Base-by-base conservation (phyloP, 2,888 invertebrate genomes). In the Germaria angustata region DNA sequence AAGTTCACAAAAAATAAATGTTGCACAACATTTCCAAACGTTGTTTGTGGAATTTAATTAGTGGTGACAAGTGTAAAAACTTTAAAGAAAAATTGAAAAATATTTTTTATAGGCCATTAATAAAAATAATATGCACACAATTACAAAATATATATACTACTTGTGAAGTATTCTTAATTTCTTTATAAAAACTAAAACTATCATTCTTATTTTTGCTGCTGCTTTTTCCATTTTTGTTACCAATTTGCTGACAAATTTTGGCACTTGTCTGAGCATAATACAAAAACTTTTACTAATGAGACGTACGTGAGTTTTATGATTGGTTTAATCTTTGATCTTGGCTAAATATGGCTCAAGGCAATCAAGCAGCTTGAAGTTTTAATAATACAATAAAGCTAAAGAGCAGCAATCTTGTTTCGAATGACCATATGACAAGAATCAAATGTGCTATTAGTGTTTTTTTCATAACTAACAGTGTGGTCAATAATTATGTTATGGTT, bases 41-140 rank as follows among this genome's bases (percentile, higher is more conserved):
- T 75, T 69, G 73, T 75, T 82, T 75, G 69, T 75, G 79, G 63
- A 78, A 79, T 79, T 82, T 82, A 82, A 79, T 82, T 79, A 79
- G 69, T 79, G 79, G 79, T 71, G 79, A 79, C 79, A 66, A 78
- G 46, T 73, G 69, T n/a, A 44, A 57, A 65, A 69, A 75, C 28
- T 36, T 15, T 28, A 39, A 32, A 5, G n/a, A 57, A 66, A 75
- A 36, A 36, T 9, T 9, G 9, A 17, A 39, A 76, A 41, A 34
- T 68, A 41, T 59, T 59, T 72, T 71, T 13, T 22, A 49, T 28
- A n/a, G 59, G 34, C 66, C 13, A 39, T 8, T 22, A 22, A 32
- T 28, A 44, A 41, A 66, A 59, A 46, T 5, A 28, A 11, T 15
- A 11, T 22, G 36, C 9, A 15, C 24, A 63, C 32, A 72, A 34